phyloP scores from a whole-genome alignment of 2,113 vertebrate genomes.

The Apodemus speciosus region DNA sequence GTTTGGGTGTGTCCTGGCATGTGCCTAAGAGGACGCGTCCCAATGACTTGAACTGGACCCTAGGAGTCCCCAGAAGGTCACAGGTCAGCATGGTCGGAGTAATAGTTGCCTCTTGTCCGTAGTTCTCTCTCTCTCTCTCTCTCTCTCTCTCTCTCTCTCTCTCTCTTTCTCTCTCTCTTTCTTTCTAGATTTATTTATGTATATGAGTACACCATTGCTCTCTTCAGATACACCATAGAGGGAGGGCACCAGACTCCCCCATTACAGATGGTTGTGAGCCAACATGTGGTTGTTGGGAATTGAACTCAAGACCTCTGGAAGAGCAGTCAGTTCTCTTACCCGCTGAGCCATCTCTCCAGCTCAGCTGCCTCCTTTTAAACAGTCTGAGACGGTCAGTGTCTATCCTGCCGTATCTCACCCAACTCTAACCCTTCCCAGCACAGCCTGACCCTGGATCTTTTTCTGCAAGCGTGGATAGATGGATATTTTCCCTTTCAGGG shows the following conservation, averaged over 20 bases:
- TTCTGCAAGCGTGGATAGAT: neutral
- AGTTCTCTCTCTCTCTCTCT: neutral
- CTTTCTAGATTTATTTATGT: too few species aligned
- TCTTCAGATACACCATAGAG: too few species aligned
- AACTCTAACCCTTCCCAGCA: neutral
- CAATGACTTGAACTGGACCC: conserved; percentile 52
- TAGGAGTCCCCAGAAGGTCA: conserved; percentile 53
- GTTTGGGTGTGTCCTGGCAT: conserved; percentile 45
- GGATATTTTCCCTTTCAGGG: neutral
- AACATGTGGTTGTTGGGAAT: too few species aligned
- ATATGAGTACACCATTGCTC: too few species aligned
- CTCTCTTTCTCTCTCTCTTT: too few species aligned
- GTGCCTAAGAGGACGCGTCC: conserved; percentile 46
- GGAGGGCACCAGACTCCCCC: too few species aligned
- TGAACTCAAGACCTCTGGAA: too few species aligned
- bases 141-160: too few species aligned
- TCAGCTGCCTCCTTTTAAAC: neutral
- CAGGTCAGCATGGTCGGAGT: conserved; percentile 53
- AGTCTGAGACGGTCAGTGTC: neutral
- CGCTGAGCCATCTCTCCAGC: too few species aligned
- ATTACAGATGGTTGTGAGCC: too few species aligned
- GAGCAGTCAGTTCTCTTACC: too few species aligned
- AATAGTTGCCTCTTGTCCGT: conserved; percentile 47
- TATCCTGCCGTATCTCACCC: conserved; percentile 5
- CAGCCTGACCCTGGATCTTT: neutral